phyloP scores from a whole-genome alignment of 2,113 vertebrate genomes.

The Leuciscus idus region DNA sequence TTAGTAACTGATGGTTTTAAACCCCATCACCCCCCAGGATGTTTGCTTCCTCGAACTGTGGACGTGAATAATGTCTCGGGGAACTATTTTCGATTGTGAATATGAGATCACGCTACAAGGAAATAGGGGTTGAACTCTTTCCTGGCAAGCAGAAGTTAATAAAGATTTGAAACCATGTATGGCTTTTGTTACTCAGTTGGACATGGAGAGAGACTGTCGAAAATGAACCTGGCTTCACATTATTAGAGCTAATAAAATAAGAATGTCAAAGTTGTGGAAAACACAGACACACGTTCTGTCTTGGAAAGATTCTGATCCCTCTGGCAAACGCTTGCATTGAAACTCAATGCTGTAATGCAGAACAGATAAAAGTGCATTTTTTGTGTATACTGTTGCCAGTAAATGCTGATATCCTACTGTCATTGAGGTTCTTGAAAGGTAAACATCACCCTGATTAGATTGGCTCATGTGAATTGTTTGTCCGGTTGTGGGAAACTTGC shows the following conservation, averaged over 20 bases:
- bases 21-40: background rate
- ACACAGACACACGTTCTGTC: constrained; percentile 1
- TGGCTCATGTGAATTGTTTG: background rate
- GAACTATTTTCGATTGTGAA: constrained; percentile 49
- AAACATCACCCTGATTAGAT: background rate
- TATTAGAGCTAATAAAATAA: constrained; percentile 50
- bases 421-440: background rate
- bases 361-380: background rate
- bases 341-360: background rate
- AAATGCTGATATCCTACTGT: background rate
- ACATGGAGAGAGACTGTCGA: constrained; percentile 39
- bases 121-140: constrained; percentile 48
- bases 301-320: background rate
- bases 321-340: background rate
- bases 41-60: constrained; percentile 12
- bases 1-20: background rate
- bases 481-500: constrained; percentile 66
- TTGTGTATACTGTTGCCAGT: background rate
- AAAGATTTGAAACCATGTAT: constrained; percentile 51
- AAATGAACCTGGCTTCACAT: constrained; percentile 1
- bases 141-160: constrained; percentile 52
- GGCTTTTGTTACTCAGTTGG: constrained; percentile 38
- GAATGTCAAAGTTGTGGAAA: constrained; percentile 28
- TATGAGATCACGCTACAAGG: constrained; percentile 64
- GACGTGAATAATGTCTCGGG: background rate